A percentile compares a stretch with the other conserved stretches of the same genome.
These are phyloP conservation scores for Mystacornis crossleyi DNA, from an alignment of 2,113 vertebrate genomes.

Conservation along the genomic window DNA sequence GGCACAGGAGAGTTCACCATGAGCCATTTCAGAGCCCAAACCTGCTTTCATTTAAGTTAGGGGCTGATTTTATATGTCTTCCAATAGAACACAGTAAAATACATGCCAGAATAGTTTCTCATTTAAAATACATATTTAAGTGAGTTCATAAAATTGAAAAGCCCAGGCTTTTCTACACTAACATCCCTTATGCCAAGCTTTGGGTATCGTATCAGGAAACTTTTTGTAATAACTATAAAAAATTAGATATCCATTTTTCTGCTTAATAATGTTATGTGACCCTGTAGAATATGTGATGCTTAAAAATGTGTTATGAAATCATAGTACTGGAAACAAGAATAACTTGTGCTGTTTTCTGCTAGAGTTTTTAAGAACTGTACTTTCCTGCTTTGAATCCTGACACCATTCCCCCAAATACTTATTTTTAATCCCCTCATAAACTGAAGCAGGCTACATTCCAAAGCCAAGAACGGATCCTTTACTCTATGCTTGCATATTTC, in stretches of 20 bases:
- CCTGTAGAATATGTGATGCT: neutral
- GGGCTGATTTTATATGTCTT: neutral
- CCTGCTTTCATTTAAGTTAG: neutral
- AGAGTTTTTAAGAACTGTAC: neutral
- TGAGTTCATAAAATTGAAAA: neutral
- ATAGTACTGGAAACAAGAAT: neutral
- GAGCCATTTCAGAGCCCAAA: neutral
- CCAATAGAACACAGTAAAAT: neutral
- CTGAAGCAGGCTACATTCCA: neutral
- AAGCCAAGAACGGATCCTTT: conserved; percentile 47
- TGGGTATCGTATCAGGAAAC: neutral
- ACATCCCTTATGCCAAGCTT: neutral
- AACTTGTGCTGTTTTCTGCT: neutral
- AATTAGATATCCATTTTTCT: neutral
- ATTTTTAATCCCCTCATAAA: conserved; percentile 32
- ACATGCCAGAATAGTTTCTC: neutral
- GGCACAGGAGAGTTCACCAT: neutral
- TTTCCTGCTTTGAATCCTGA: neutral
- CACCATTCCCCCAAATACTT: neutral
- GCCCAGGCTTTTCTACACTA: neutral
- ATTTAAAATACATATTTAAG: neutral
- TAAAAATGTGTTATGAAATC: neutral
- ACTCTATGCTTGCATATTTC: conserved; percentile 67
- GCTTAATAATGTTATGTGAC: neutral
- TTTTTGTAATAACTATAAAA: neutral